These are phyloP conservation scores for Calameuta pallipes DNA, from an alignment of 2,888 invertebrate species.

Conservation along the genomic window DNA sequence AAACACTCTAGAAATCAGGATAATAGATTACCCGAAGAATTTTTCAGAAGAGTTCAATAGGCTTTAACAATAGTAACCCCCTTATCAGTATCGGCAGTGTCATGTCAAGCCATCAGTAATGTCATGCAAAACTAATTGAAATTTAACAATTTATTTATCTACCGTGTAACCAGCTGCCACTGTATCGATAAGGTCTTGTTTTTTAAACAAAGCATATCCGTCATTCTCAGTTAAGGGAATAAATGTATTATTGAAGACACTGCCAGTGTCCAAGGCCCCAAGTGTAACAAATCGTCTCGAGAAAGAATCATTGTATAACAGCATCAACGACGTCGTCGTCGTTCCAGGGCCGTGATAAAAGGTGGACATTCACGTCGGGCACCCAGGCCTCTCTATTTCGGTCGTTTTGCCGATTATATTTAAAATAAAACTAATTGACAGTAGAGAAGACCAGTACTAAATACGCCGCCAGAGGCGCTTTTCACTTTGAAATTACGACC, in stretches of 20 bases:
- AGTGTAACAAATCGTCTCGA: neutral
- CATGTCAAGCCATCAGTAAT: neutral
- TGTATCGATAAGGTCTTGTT: neutral
- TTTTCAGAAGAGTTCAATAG: neutral
- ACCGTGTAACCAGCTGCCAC: neutral
- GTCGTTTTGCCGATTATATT: neutral
- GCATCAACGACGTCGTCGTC: conserved; percentile 6
- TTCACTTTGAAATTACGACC: neutral
- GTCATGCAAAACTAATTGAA: neutral
- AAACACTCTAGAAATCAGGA: neutral
- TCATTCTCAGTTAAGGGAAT: neutral
- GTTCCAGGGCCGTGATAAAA: conserved; percentile 28
- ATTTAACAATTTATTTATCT: neutral
- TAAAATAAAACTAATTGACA: conserved; percentile 3
- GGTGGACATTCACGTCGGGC: conserved; percentile 7
- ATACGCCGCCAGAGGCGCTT: neutral
- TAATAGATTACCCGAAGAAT: neutral
- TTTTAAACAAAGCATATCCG: neutral
- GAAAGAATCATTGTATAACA: conserved; percentile 35
- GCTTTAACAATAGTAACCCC: neutral
- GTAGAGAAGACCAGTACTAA: neutral
- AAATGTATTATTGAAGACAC: neutral
- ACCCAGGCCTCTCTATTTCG: conserved; percentile 1
- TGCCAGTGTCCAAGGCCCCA: neutral
- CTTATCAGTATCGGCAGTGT: neutral